Evolutionary conservation across 1,140 invertebrate genomes (phyloP).

Genomic region (Platorchestia sp.): DNA sequence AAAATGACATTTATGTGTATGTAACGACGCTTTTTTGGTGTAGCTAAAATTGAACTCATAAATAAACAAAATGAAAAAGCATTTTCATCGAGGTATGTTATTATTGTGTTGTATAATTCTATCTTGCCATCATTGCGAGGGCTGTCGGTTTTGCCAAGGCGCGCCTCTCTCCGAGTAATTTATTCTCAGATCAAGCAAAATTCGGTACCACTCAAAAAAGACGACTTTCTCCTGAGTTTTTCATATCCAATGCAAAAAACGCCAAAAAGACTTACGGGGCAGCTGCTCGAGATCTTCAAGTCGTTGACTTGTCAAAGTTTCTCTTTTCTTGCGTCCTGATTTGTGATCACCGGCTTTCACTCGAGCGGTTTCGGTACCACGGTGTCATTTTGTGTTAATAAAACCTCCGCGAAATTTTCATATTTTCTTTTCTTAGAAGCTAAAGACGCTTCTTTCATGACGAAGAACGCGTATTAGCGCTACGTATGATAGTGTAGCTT

Average conservation of each 20-base stretch:
- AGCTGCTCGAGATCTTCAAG: not conserved
- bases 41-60: not conserved
- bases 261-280: not conserved
- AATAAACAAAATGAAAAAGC: not conserved
- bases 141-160: not conserved
- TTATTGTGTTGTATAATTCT: not conserved
- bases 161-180: not conserved
- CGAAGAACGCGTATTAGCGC: not conserved
- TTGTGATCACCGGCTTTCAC: not conserved
- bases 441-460: not conserved
- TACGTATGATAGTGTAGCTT: not conserved
- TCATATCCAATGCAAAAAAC: not conserved
- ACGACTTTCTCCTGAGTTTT: not conserved
- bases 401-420: not conserved
- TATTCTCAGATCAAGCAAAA: not conserved
- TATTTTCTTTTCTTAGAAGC: not conserved
- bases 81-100: too few species aligned
- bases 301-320: not conserved
- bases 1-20: too few species aligned
- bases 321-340: not conserved
- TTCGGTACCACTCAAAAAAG: not conserved
- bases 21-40: not conserved
- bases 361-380: not conserved
- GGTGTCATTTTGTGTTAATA: not conserved
- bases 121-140: not conserved